Conservation (phyloP, 2,797 vertebrate genomes). For the Petrocephalus schoutedeni region DNA sequence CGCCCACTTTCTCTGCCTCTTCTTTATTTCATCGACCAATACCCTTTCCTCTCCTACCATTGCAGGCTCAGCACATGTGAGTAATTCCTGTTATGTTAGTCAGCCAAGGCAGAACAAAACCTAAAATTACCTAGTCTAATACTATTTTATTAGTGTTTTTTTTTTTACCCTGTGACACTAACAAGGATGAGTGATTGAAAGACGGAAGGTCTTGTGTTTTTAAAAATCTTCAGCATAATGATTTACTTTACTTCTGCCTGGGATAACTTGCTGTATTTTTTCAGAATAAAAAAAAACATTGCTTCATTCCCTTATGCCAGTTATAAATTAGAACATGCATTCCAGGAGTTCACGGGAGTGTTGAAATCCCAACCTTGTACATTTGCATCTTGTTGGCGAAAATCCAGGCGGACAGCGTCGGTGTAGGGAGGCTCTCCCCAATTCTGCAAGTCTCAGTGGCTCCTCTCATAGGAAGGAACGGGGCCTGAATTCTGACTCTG, state of each 20-base stretch:
- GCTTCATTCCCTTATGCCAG: background rate
- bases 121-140: background rate
- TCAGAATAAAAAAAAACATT: background rate
- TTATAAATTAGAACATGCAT: background rate
- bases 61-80: background rate
- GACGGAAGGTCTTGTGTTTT: background rate
- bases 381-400: background rate
- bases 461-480: background rate
- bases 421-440: background rate
- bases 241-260: background rate
- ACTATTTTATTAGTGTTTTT: background rate
- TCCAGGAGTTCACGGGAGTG: background rate
- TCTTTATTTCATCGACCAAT: no score
- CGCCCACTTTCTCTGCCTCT: no score
- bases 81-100: background rate
- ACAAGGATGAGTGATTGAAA: background rate
- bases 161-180: background rate
- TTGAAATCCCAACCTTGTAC: background rate
- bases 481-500: background rate
- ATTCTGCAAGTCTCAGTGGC: background rate
- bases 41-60: no score
- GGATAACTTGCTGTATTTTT: background rate
- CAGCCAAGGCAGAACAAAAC: background rate
- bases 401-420: background rate
- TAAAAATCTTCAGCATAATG: background rate